Conservation (phyloP, 92 coral and sea anemone species). For the Zoanthus gigantus region DNA sequence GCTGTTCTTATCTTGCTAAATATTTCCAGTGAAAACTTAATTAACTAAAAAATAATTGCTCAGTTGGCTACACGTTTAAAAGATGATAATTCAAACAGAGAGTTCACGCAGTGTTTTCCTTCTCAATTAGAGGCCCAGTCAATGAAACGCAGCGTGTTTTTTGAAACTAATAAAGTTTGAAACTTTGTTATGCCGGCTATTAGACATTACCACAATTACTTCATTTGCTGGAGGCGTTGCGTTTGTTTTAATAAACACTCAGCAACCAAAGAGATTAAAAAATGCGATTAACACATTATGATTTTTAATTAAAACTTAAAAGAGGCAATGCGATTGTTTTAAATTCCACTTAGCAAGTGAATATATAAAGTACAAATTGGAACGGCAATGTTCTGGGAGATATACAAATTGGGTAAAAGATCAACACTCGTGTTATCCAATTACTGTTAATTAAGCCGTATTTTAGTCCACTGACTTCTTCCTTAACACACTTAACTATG, state of each 20-base stretch:
- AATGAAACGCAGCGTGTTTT: conserved; percentile 75
- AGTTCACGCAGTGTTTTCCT: conserved; percentile 74
- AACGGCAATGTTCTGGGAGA: conserved; percentile 34
- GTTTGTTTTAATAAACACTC: conserved; percentile 87
- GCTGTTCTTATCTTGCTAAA: conserved; percentile 27
- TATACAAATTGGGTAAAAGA: conserved; percentile 23
- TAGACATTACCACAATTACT: conserved; percentile 52
- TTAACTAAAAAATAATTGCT: conserved; percentile 41
- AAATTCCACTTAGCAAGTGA: conserved; percentile 36
- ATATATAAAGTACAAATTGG: conserved; percentile 26
- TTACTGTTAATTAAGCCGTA: conserved; percentile 38
- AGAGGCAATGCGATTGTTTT: conserved; percentile 44
- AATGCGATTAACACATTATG: conserved; percentile 85
- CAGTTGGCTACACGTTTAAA: conserved; percentile 42
- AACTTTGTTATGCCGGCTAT: conserved; percentile 50
- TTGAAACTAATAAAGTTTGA: conserved; percentile 80
- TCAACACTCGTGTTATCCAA: conserved; percentile 33
- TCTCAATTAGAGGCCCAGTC: conserved; percentile 54
- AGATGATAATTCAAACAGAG: conserved; percentile 46
- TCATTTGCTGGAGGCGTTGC: conserved; percentile 70
- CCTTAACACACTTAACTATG: conserved; percentile 55
- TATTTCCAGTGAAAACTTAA: conserved; percentile 40
- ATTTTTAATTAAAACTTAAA: conserved; percentile 74
- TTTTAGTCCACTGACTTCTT: background rate
- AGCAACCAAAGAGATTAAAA: conserved; percentile 54